Percentiles rank a stretch among this genome's conserved stretches.
Conservation (phyloP, 1,140 invertebrate genomes). For the Drusus annulatus region DNA sequence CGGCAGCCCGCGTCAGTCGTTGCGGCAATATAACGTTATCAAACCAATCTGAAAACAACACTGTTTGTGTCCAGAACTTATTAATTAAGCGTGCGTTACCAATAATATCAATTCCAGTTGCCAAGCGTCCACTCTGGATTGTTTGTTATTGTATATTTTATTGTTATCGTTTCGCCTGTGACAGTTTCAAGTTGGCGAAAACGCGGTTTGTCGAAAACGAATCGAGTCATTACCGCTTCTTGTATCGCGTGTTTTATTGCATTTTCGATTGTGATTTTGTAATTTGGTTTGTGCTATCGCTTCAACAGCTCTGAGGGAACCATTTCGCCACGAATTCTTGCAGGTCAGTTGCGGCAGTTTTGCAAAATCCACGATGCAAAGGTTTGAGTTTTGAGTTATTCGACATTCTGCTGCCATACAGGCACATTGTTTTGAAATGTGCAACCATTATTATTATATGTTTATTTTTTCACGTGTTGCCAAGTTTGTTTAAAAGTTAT, state of each 20-base stretch:
- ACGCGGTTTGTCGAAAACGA: neutral
- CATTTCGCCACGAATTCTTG: neutral
- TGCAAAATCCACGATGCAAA: neutral
- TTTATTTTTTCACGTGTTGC: no score
- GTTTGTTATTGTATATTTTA: neutral
- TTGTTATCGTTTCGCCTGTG: neutral
- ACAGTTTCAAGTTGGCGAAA: neutral
- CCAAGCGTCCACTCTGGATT: neutral
- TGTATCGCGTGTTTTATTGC: no score
- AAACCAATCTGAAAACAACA: neutral
- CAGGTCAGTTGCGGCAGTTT: constrained; percentile 7
- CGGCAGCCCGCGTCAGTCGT: neutral
- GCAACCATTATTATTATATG: no score
- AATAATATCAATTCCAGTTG: no score
- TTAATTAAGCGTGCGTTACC: neutral
- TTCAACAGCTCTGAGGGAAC: neutral
- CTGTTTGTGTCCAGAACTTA: no score
- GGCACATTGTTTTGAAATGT: no score
- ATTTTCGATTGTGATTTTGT: no score
- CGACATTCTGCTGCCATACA: neutral
- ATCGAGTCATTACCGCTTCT: no score
- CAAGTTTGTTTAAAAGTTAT: no score
- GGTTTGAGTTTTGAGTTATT: neutral
- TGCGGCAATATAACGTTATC: neutral
- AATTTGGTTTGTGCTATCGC: neutral